A percentile compares a stretch with the other conserved stretches of the same genome.
These are phyloP conservation scores for Drosophila melanosoma DNA, from an alignment of 2,888 invertebrate genomes.

Conservation along the genomic window DNA sequence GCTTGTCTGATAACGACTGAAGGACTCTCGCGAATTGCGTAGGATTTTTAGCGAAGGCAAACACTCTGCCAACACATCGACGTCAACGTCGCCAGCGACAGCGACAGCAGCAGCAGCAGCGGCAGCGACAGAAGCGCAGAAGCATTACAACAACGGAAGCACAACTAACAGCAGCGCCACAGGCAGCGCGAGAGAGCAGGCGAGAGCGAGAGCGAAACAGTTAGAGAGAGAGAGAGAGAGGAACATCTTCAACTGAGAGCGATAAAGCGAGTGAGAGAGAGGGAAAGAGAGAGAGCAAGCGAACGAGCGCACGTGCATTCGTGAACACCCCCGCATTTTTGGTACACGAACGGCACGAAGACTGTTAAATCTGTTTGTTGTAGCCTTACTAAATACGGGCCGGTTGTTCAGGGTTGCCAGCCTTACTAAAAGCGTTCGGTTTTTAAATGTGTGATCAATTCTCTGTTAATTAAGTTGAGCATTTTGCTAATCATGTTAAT, in stretches of 20 bases:
- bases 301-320: slow-evolving; percentile 12
- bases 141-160: slow-evolving; percentile 80
- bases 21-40: slow-evolving; percentile 83
- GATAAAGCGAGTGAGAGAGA: slow-evolving; percentile 5
- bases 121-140: slow-evolving; percentile 61
- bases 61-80: slow-evolving; percentile 50
- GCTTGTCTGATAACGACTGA: slow-evolving; percentile 85
- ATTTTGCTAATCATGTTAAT: neutral
- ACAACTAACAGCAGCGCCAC: slow-evolving; percentile 55
- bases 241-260: slow-evolving; percentile 19
- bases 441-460: neutral
- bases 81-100: slow-evolving; percentile 12
- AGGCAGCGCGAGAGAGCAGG: slow-evolving; percentile 16
- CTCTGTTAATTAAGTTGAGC: neutral
- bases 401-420: slow-evolving; percentile 46
- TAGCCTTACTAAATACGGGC: slow-evolving; percentile 43
- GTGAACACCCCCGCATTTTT: slow-evolving; percentile 47
- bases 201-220: neutral
- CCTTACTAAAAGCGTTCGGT: neutral
- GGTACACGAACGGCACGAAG: slow-evolving; percentile 32
- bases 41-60: slow-evolving; percentile 77
- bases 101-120: slow-evolving; percentile 4
- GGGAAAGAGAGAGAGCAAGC: neutral
- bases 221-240: neutral
- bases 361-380: slow-evolving; percentile 38